A percentile compares a stretch with the other conserved stretches of the same genome.
Conservation (phyloP, 2,113 vertebrate genomes). For the Ptychochromis oligacanthus region DNA sequence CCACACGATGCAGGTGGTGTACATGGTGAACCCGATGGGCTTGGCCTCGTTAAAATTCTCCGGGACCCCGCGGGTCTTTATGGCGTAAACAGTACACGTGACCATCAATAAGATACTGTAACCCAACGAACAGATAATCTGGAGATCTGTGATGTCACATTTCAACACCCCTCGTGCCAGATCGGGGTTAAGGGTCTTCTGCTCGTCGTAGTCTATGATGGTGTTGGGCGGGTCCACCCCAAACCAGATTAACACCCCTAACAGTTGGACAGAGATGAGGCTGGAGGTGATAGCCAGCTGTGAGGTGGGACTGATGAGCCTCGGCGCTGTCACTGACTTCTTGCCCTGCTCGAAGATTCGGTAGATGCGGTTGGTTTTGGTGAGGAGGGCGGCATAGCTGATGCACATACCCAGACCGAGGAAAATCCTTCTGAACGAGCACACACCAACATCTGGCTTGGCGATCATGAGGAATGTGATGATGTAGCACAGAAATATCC, state of each 20-base stretch:
- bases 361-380: slow-evolving; percentile 97
- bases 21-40: slow-evolving; percentile 98
- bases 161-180: slow-evolving; percentile 92
- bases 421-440: slow-evolving; percentile 92
- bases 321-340: slow-evolving; percentile 91
- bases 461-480: slow-evolving; percentile 98
- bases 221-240: slow-evolving; percentile 93
- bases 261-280: slow-evolving; percentile 91
- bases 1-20: slow-evolving; percentile 98
- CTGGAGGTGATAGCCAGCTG: slow-evolving; percentile 94
- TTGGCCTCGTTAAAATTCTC: slow-evolving; percentile 99
- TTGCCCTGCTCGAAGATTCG: slow-evolving; percentile 97
- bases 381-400: slow-evolving; percentile 94
- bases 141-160: slow-evolving; percentile 96
- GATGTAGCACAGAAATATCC: slow-evolving; percentile 96
- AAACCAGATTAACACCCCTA: slow-evolving; percentile 96
- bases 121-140: slow-evolving; percentile 96
- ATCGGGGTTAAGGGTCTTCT: slow-evolving; percentile 90
- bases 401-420: slow-evolving; percentile 96
- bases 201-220: slow-evolving; percentile 93
- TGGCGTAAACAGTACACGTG: slow-evolving; percentile 97
- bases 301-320: slow-evolving; percentile 94
- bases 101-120: slow-evolving; percentile 98
- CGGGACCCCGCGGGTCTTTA: slow-evolving; percentile 97
- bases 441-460: slow-evolving; percentile 90